Conservation (phyloP, 2,113 vertebrate genomes). For the Maylandia zebra region DNA sequence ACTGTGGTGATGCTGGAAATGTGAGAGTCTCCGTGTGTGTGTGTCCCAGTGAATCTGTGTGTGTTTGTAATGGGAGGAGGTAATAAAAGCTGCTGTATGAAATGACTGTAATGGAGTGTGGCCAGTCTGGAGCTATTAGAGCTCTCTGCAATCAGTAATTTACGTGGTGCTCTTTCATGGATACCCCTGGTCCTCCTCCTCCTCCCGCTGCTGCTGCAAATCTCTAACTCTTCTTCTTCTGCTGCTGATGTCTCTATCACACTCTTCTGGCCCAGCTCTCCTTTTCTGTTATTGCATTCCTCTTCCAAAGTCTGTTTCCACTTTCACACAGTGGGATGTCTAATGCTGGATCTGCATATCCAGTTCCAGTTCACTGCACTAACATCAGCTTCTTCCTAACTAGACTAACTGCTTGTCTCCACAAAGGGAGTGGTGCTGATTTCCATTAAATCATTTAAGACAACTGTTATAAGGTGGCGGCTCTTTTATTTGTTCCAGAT, state of each 20-base stretch:
- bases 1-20: conserved; percentile 8
- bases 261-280: neutral
- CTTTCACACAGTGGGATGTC: conserved; percentile 14
- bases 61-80: conserved; percentile 57
- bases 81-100: conserved; percentile 67
- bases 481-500: conserved; percentile 39
- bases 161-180: conserved; percentile 48
- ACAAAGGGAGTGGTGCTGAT: conserved; percentile 27
- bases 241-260: conserved; percentile 28
- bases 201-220: conserved; percentile 16
- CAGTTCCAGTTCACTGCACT: conserved; percentile 10
- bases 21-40: conserved; percentile 1
- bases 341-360: conserved; percentile 17
- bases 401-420: neutral
- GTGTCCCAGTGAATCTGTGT: neutral
- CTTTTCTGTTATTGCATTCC: conserved; percentile 12
- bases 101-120: conserved; percentile 65
- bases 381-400: neutral
- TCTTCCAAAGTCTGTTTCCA: conserved; percentile 33
- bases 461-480: conserved; percentile 7
- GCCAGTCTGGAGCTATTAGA: conserved; percentile 65
- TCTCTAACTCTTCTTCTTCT: neutral
- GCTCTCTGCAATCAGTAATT: conserved; percentile 61
- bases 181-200: conserved; percentile 9
- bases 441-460: conserved; percentile 15